These are phyloP conservation scores for Drosophila diplacantha DNA, from an alignment of 2,888 invertebrate genomes.

Conservation along the genomic window DNA sequence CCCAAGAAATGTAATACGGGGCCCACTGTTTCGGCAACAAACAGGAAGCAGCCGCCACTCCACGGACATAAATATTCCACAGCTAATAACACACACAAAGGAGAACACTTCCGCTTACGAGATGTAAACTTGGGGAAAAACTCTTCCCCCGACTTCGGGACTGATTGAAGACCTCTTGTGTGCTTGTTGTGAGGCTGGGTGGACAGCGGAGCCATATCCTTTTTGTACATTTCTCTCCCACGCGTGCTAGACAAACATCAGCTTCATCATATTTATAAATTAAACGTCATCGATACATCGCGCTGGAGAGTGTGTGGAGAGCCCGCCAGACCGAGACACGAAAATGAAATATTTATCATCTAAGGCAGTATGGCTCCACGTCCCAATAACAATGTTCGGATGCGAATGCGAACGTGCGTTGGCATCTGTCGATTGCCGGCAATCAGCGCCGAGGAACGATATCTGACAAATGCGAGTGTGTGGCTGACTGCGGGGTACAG, in stretches of 20 bases:
- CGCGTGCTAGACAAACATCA: constrained; percentile 38
- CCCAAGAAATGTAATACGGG: constrained; percentile 17
- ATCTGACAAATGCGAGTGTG: constrained; percentile 54
- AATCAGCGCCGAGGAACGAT: constrained; percentile 49
- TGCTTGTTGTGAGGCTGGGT: constrained; percentile 6
- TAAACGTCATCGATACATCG: constrained; percentile 63
- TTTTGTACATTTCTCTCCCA: constrained; percentile 1
- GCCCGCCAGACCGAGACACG: constrained; percentile 39
- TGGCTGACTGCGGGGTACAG: constrained; percentile 4
- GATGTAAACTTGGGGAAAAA: constrained; percentile 40
- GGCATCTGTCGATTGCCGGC: constrained; percentile 64
- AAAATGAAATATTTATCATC: constrained; percentile 64
- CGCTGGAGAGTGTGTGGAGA: constrained; percentile 15
- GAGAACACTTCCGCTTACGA: constrained; percentile 55
- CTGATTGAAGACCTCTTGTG: constrained; percentile 53
- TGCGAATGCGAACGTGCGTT: constrained; percentile 54
- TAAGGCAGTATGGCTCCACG: constrained; percentile 26
- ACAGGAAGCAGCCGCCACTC: constrained; percentile 54
- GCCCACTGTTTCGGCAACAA: constrained; percentile 24
- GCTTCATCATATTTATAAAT: constrained; percentile 65
- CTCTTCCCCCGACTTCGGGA: constrained; percentile 29
- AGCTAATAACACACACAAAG: constrained; percentile 51
- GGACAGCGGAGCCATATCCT: constrained; percentile 3
- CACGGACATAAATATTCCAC: constrained; percentile 59
- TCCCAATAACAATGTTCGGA: constrained; percentile 45